Conservation (phyloP, 2,888 invertebrate species). For the Melolontha melolontha region DNA sequence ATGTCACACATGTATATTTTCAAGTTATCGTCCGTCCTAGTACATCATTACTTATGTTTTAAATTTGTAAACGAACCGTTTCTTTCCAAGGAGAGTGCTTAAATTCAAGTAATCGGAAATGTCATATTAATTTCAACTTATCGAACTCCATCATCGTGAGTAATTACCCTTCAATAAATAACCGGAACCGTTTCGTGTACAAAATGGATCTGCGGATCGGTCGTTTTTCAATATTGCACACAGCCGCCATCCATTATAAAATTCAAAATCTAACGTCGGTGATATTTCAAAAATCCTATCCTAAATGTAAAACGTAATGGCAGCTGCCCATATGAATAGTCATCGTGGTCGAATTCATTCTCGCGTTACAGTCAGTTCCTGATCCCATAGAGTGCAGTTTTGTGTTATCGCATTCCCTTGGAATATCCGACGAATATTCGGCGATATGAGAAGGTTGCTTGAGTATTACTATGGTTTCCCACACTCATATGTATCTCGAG, state of each 20-base stretch:
- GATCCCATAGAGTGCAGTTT: conserved; percentile 3
- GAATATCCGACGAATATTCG: conserved; percentile 2
- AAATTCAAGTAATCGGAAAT: not conserved
- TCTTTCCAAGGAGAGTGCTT: too few species aligned
- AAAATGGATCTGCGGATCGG: conserved; percentile 1
- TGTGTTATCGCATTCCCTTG: conserved; percentile 1
- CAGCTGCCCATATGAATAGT: conserved; percentile 17
- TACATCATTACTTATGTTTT: too few species aligned
- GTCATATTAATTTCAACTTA: conserved; percentile 34
- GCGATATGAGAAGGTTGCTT: conserved; percentile 18
- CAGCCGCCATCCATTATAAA: conserved; percentile 25
- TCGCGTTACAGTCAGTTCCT: not conserved
- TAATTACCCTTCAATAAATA: conserved; percentile 32
- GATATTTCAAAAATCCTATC: conserved; percentile 25
- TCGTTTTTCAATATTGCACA: conserved; percentile 23
- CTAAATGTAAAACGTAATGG: conserved; percentile 16
- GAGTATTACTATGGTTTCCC: not conserved
- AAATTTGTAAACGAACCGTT: too few species aligned
- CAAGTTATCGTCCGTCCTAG: too few species aligned
- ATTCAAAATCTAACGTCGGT: conserved; percentile 31
- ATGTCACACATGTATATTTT: too few species aligned
- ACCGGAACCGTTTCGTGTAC: conserved; percentile 10
- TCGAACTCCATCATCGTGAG: conserved; percentile 22
- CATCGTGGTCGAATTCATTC: not conserved
- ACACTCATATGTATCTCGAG: not conserved